Percentiles rank a stretch among this genome's conserved stretches.
phyloP scores from a whole-genome alignment of 2,113 vertebrate genomes.

The Nyctereutes procyonoides region DNA sequence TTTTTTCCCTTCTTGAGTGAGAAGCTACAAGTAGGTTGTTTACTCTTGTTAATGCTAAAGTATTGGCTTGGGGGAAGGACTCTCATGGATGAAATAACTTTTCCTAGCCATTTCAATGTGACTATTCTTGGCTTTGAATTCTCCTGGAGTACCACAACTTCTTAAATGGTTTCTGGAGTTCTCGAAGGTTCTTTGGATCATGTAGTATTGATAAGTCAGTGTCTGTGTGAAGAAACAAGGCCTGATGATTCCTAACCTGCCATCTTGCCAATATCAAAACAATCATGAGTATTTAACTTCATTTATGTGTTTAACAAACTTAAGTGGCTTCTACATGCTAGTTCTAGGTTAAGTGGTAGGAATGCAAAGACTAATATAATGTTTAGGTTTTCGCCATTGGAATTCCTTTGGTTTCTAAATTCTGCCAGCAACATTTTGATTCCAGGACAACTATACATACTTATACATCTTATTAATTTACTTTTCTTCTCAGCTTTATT shows the following conservation, averaged over 20 bases:
- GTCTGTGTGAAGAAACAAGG: background rate
- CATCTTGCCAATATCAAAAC: background rate
- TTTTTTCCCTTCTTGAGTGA: background rate
- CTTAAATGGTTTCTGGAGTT: background rate
- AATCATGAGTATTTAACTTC: background rate
- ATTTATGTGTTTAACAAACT: background rate
- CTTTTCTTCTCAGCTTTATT: background rate
- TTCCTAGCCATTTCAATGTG: background rate
- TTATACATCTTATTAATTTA: background rate
- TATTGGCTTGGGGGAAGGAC: background rate
- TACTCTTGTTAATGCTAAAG: background rate
- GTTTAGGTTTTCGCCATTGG: background rate
- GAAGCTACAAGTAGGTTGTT: background rate
- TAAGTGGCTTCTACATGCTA: background rate
- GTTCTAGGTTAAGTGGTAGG: background rate
- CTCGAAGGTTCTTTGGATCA: background rate
- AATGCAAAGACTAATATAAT: background rate
- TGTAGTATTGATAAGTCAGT: background rate
- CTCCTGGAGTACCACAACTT: background rate
- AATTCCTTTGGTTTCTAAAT: background rate
- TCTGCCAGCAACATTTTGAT: background rate
- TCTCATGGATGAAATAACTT: background rate
- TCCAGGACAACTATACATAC: background rate
- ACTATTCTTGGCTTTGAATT: background rate
- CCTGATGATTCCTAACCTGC: background rate